Conservation (phyloP, 2,797 vertebrate genomes). For the Melanotaenia parkinsoni region DNA sequence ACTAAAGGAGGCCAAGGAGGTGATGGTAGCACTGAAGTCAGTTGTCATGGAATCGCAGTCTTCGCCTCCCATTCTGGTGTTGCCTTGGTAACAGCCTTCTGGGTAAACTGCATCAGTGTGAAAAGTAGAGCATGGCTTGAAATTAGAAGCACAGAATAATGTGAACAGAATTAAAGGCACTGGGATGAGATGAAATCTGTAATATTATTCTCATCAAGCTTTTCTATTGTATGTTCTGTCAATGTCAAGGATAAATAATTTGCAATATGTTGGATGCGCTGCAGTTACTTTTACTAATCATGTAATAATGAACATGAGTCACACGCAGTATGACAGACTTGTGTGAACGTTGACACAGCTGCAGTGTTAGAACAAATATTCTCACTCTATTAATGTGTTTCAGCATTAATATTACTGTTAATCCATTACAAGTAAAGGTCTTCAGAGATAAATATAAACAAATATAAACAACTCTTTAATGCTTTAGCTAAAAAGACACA, state of each 20-base stretch:
- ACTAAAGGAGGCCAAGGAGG: slow-evolving; percentile 50
- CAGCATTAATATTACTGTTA: background rate
- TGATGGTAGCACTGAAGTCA: slow-evolving; percentile 67
- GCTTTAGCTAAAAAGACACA: too few relatives aligned
- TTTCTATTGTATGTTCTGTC: background rate
- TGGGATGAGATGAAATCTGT: slow-evolving; percentile 1
- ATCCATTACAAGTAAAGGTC: background rate
- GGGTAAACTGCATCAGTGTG: slow-evolving; percentile 76
- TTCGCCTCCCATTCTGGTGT: slow-evolving; percentile 73
- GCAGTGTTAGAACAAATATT: background rate
- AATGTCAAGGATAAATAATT: background rate
- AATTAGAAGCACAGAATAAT: slow-evolving; percentile 74
- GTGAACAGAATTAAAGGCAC: slow-evolving; percentile 8
- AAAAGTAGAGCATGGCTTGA: slow-evolving; percentile 78
- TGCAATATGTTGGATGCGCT: background rate
- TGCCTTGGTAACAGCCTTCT: slow-evolving; percentile 84
- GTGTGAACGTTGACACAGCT: background rate
- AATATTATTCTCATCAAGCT: background rate
- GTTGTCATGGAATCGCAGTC: slow-evolving; percentile 79
- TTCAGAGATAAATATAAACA: background rate
- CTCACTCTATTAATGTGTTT: background rate
- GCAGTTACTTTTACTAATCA: background rate
- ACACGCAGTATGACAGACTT: background rate
- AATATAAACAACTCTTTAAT: too few relatives aligned
- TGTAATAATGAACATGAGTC: background rate